These are phyloP conservation scores for Drosophila mauritiana DNA, from an alignment of 1,140 invertebrate genomes.

Conservation along the genomic window DNA sequence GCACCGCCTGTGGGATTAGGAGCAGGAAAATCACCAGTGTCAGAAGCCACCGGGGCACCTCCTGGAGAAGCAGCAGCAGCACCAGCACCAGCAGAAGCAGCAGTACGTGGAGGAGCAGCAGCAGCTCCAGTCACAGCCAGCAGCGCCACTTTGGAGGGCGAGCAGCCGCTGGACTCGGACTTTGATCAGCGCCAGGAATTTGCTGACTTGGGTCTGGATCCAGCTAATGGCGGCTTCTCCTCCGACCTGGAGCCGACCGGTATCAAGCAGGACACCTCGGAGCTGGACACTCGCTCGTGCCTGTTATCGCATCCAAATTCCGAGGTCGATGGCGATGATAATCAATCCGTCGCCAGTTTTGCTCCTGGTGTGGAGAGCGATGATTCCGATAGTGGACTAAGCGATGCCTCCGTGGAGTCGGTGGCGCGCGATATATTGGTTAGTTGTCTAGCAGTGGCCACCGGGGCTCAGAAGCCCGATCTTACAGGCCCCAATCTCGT, in stretches of 20 bases:
- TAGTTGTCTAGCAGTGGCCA: constrained; percentile 59
- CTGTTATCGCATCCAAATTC: constrained; percentile 30
- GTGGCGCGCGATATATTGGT: constrained; percentile 61
- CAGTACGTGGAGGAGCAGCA: not conserved
- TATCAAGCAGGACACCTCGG: constrained; percentile 26
- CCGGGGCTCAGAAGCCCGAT: constrained; percentile 52
- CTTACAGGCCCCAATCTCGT: constrained; percentile 62
- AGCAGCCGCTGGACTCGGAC: constrained; percentile 51
- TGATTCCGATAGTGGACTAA: constrained; percentile 48
- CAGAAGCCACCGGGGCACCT: not conserved
- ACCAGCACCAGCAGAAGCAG: not conserved
- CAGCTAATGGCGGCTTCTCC: constrained; percentile 40
- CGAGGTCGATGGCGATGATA: constrained; percentile 30
- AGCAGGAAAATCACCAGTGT: not conserved
- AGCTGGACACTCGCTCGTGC: constrained; percentile 7
- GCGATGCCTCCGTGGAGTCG: constrained; percentile 61
- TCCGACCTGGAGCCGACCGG: constrained; percentile 41
- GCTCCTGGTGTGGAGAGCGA: constrained; percentile 40
- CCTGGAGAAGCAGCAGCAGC: not conserved
- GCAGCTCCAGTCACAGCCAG: constrained; percentile 21
- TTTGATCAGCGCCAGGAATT: constrained; percentile 40
- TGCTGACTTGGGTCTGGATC: constrained; percentile 39
- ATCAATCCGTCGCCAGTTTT: constrained; percentile 40
- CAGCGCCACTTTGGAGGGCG: constrained; percentile 49
- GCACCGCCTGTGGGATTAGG: not conserved